phyloP scores from a whole-genome alignment of 2,888 invertebrate species.

The Girardia tigrina region DNA sequence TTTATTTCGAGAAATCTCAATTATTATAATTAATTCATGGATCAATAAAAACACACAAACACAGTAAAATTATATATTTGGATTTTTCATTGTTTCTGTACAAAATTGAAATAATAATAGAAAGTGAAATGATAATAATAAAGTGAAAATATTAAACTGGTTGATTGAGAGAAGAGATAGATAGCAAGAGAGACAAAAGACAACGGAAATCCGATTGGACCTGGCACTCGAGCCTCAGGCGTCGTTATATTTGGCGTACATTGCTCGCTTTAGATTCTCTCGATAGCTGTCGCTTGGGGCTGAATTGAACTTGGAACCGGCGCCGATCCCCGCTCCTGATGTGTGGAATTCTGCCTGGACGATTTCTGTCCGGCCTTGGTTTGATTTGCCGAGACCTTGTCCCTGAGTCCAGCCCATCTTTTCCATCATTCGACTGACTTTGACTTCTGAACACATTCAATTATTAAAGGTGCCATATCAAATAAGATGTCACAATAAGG shows the following conservation, averaged over 20 bases:
- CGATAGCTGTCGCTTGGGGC: constrained; percentile 69
- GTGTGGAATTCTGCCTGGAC: constrained; percentile 56
- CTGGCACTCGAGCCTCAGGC: too few species aligned
- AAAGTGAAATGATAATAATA: too few species aligned
- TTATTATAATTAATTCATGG: constrained; percentile 13
- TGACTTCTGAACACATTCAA: constrained; percentile 54
- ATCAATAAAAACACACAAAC: not conserved
- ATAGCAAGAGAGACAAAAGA: too few species aligned
- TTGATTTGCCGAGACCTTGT: constrained; percentile 76
- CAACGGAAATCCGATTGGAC: too few species aligned
- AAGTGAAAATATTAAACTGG: too few species aligned
- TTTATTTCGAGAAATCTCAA: not conserved
- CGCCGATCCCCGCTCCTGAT: constrained; percentile 70
- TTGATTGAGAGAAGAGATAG: not conserved
- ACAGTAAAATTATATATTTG: constrained; percentile 10
- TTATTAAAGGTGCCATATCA: too few species aligned
- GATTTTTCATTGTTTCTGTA: not conserved
- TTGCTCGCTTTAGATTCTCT: constrained; percentile 74
- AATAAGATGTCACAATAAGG: too few species aligned
- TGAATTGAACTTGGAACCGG: constrained; percentile 61
- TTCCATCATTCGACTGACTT: constrained; percentile 79
- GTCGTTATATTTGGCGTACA: constrained; percentile 73
- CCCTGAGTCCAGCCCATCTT: constrained; percentile 99
- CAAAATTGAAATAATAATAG: not conserved
- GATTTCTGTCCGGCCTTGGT: constrained; percentile 58